phyloP scores from a whole-genome alignment of 2,888 invertebrate genomes.

The Mycalesis mineus region DNA sequence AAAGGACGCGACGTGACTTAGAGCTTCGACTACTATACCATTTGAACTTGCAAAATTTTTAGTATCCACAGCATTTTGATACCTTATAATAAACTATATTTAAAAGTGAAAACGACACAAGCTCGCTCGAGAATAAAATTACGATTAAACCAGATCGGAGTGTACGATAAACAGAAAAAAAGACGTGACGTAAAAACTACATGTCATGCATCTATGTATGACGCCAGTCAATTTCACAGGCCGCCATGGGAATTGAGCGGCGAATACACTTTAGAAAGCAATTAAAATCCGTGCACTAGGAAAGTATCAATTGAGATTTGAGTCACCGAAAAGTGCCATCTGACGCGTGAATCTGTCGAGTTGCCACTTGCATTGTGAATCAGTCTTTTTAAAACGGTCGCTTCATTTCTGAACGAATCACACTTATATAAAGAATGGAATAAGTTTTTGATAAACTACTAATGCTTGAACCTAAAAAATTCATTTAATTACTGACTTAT shows the following conservation, averaged over 20 bases:
- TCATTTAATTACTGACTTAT: too few relatives aligned
- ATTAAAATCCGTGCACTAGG: slow-evolving; percentile 66
- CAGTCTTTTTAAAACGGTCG: slow-evolving; percentile 40
- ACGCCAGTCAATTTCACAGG: slow-evolving; percentile 75
- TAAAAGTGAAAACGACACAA: not conserved
- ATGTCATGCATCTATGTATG: slow-evolving; percentile 76
- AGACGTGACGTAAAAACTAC: slow-evolving; percentile 72
- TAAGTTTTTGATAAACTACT: too few relatives aligned
- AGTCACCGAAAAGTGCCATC: slow-evolving; percentile 53
- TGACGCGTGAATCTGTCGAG: slow-evolving; percentile 61
- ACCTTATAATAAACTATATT: not conserved
- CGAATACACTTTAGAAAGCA: slow-evolving; percentile 74
- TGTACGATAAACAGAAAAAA: slow-evolving; percentile 62
- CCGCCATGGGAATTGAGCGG: slow-evolving; percentile 75
- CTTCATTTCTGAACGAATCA: not conserved
- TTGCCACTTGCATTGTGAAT: slow-evolving; percentile 41
- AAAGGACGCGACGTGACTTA: too few relatives aligned
- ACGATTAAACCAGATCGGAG: slow-evolving; percentile 64
- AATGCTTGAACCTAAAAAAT: too few relatives aligned
- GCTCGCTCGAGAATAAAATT: not conserved
- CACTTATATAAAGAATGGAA: too few relatives aligned
- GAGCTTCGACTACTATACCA: too few relatives aligned
- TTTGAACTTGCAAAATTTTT: too few relatives aligned
- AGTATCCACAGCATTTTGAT: too few relatives aligned
- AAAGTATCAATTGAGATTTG: slow-evolving; percentile 16